These are phyloP conservation scores for Trichopoda pennipes DNA, from an alignment of 2,888 invertebrate genomes.

Conservation along the genomic window DNA sequence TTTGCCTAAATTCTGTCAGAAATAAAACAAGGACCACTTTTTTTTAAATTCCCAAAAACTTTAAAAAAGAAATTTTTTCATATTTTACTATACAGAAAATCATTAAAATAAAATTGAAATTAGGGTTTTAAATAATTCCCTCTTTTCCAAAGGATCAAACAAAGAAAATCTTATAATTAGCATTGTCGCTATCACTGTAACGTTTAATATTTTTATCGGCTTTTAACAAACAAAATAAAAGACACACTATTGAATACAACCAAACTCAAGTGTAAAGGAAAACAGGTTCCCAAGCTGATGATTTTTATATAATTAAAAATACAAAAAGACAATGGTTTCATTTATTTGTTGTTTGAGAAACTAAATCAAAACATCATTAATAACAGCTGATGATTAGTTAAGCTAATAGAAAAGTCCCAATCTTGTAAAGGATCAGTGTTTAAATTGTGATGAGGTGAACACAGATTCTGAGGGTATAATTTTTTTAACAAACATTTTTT, in stretches of 20 bases:
- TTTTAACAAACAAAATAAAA: conserved; percentile 9
- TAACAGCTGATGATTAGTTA: conserved; percentile 53
- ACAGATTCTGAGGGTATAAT: background rate
- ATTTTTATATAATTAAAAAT: conserved; percentile 11
- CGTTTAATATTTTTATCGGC: conserved; percentile 72
- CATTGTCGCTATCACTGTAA: conserved; percentile 74
- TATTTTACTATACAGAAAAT: conserved; percentile 15
- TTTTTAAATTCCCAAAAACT: background rate
- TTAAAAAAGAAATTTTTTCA: background rate
- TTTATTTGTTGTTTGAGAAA: conserved; percentile 45
- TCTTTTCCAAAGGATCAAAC: conserved; percentile 40
- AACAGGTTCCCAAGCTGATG: conserved; percentile 56
- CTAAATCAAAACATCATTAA: conserved; percentile 68
- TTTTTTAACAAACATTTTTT: conserved; percentile 30
- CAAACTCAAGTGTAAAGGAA: conserved; percentile 40
- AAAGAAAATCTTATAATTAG: conserved; percentile 74
- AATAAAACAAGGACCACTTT: too few species aligned
- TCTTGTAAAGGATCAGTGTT: conserved; percentile 41
- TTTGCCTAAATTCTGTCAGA: too few species aligned
- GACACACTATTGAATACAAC: conserved; percentile 11
- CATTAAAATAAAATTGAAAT: conserved; percentile 5
- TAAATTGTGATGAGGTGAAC: conserved; percentile 32
- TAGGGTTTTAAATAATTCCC: conserved; percentile 1
- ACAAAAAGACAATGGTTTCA: conserved; percentile 45
- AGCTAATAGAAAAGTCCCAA: conserved; percentile 20